Base-by-base conservation (phyloP, 2,113 vertebrate genomes). In the Prietella phreatophila region DNA sequence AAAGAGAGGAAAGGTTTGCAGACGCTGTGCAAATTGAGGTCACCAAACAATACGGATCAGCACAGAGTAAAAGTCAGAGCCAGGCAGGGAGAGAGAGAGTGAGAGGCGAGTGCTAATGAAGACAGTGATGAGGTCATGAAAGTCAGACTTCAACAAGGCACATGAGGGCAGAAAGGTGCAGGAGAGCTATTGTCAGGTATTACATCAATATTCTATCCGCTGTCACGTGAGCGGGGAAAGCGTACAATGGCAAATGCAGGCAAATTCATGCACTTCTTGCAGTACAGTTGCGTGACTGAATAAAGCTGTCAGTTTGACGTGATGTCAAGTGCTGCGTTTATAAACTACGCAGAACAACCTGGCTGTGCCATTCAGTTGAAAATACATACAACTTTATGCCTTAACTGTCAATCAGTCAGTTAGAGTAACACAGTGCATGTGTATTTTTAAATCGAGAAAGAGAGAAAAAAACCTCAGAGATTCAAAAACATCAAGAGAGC, bases 1-100 rank as follows among this genome's bases (percentile, higher is more conserved):
- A 56, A 63, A 71, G 50, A 17, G 36, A 20, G 87, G 56, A 76
- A 39, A 75, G 53, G 20, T 86, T 50, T 76, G 79, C 84, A 53
- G 36, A 53, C 3, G 53, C 53, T 50, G 84, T 83, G 78, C 84
- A 86, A 87, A 83, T 76, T 30, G 86, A 91, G 83, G 86, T 86
- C 88, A 91, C 86, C 73, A 80, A 89, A 83, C 88, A 86, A 87
- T 83, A 87, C 27, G 50, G 85, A 79, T 83, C 85, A 85, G 85
- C 79, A 79, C 39, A 65, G 87, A 86, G 84, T 39, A 55, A 82
- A 86, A 89, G 85, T 83, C 79, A 73, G 47, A 61, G 84, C 55
- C 33, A n/a, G 61, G 82, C 69, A 36, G 56, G 47, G 81, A 67
- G 55, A 83, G 53, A 55, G 36, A 61, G 20, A 85, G 47, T 58